A percentile compares a stretch with the other conserved stretches of the same genome.
Evolutionary conservation across 2,888 invertebrate species (phyloP).

Genomic region (Netelia inedita): DNA sequence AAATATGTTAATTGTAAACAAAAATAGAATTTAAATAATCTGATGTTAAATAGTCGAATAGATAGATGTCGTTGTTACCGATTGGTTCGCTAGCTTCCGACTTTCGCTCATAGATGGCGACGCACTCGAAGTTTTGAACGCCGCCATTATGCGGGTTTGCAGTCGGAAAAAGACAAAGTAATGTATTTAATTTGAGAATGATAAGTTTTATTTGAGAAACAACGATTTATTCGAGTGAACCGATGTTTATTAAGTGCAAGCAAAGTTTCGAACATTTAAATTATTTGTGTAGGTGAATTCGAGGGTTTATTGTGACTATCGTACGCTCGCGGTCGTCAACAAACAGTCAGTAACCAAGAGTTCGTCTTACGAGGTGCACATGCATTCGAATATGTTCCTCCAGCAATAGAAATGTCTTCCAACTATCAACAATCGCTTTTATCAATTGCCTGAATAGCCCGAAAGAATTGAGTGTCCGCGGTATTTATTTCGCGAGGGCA

Average conservation of each 20-base stretch:
- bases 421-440: background rate
- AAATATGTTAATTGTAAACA: conserved; percentile 31
- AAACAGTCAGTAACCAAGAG: background rate
- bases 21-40: conserved; percentile 5
- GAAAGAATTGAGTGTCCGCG: background rate
- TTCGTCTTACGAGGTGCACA: conserved; percentile 8
- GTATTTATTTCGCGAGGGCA: background rate
- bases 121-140: background rate
- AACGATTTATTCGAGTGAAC: background rate
- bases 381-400: conserved; percentile 13
- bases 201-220: background rate
- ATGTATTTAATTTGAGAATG: background rate
- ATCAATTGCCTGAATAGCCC: background rate
- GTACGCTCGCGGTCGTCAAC: background rate
- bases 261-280: background rate
- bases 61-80: background rate
- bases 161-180: background rate
- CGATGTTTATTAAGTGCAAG: background rate
- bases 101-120: background rate
- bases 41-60: background rate
- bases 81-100: background rate
- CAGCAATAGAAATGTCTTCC: conserved; percentile 33
- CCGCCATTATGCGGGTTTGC: background rate
- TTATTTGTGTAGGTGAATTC: background rate
- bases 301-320: background rate